A percentile compares a stretch with the other conserved stretches of the same genome.
Conservation (phyloP, 2,888 invertebrate species). For the Oxytorus armatus region DNA sequence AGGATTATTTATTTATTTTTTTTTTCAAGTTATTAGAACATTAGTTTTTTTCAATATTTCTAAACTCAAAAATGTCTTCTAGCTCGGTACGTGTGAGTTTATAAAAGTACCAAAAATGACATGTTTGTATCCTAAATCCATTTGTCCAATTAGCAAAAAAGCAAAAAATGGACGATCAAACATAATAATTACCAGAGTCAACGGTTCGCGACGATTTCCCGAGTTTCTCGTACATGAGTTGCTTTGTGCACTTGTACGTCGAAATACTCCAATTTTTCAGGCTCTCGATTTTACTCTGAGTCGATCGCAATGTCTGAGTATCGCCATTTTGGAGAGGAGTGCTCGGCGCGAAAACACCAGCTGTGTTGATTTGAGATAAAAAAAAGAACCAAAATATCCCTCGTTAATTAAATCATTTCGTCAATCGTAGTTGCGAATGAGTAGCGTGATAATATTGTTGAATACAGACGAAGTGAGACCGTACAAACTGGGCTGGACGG, state of each 20-base stretch:
- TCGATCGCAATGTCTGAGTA: constrained; percentile 88
- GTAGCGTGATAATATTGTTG: constrained; percentile 42
- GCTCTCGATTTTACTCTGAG: constrained; percentile 95
- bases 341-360: constrained; percentile 84
- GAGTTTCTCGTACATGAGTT: constrained; percentile 97
- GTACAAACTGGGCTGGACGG: constrained; percentile 85
- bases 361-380: constrained; percentile 65
- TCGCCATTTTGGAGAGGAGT: constrained; percentile 88
- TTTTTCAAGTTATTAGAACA: too few species aligned
- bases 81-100: too few species aligned
- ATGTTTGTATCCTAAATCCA: too few species aligned
- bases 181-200: constrained; percentile 88
- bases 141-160: neutral
- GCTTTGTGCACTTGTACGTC: constrained; percentile 99
- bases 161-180: neutral
- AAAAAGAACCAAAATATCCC: constrained; percentile 41
- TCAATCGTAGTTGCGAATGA: neutral
- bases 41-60: too few species aligned
- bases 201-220: constrained; percentile 97
- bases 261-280: constrained; percentile 99
- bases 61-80: too few species aligned
- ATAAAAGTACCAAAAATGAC: neutral
- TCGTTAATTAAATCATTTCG: neutral
- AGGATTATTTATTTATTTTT: too few species aligned
- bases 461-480: constrained; percentile 67